phyloP scores from a whole-genome alignment of 2,888 invertebrate species.

The Antheraea assamensis region DNA sequence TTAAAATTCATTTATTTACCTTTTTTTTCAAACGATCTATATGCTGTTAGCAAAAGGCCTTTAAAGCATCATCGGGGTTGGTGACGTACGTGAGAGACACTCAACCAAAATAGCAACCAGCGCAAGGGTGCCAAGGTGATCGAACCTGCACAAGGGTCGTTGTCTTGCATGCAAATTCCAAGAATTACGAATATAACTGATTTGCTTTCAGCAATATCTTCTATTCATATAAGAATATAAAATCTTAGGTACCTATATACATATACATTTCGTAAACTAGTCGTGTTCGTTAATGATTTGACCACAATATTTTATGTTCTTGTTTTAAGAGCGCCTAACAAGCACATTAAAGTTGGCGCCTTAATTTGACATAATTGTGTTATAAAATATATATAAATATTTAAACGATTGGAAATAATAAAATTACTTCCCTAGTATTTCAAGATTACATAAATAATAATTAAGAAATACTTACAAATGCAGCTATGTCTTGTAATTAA shows the following conservation, averaged over 20 bases:
- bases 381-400: not conserved
- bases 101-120: no score
- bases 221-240: not conserved
- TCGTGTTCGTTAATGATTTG: not conserved
- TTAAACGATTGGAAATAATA: not conserved
- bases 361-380: not conserved
- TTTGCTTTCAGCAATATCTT: not conserved
- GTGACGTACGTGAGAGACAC: no score
- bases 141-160: no score
- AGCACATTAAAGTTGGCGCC: conserved; percentile 6
- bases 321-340: not conserved
- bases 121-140: no score
- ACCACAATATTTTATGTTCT: conserved; percentile 3
- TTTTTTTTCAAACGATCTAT: no score
- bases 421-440: not conserved
- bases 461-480: not conserved
- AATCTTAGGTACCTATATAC: not conserved
- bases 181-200: no score
- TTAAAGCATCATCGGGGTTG: no score
- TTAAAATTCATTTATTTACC: no score
- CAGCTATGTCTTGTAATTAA: not conserved
- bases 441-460: not conserved
- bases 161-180: no score
- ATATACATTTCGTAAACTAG: not conserved
- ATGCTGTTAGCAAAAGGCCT: no score